Evolutionary conservation across 2,113 vertebrate species (phyloP).

Genomic region (Australoheros scitulus): DNA sequence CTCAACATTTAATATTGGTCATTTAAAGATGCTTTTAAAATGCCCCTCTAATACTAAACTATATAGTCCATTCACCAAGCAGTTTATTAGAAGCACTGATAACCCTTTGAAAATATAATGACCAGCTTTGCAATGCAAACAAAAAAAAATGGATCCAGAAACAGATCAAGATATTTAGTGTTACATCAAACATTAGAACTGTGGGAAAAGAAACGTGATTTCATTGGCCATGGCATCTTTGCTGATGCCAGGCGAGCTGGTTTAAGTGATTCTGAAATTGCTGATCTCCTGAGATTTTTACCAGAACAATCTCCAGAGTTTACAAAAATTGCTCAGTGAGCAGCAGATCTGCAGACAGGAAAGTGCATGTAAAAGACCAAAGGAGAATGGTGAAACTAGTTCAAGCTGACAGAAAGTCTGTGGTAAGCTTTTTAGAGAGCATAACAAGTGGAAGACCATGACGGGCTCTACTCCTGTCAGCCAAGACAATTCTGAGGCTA

Average conservation of each 20-base stretch:
- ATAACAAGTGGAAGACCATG: not conserved
- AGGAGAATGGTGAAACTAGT: not conserved
- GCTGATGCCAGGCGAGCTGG: not conserved
- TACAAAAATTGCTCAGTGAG: not conserved
- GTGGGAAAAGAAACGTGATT: not conserved
- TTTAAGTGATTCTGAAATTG: constrained; percentile 5
- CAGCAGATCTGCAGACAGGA: not conserved
- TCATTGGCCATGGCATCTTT: not conserved
- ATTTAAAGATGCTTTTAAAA: not conserved
- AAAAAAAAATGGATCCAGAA: not conserved
- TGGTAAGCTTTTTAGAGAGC: not conserved
- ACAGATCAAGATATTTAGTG: not conserved
- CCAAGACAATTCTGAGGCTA: not conserved
- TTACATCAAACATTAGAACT: not conserved
- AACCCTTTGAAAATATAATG: not conserved
- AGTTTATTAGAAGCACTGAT: not conserved
- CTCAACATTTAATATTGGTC: not conserved
- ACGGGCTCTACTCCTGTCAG: not conserved
- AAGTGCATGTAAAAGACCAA: not conserved
- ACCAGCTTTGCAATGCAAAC: not conserved
- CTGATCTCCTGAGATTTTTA: constrained; percentile 7
- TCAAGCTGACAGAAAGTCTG: not conserved
- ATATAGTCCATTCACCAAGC: not conserved
- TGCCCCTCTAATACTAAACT: not conserved
- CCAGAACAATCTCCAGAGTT: not conserved